Base-by-base conservation (phyloP, 2,888 invertebrate species). In the Zelleria hepariella region DNA sequence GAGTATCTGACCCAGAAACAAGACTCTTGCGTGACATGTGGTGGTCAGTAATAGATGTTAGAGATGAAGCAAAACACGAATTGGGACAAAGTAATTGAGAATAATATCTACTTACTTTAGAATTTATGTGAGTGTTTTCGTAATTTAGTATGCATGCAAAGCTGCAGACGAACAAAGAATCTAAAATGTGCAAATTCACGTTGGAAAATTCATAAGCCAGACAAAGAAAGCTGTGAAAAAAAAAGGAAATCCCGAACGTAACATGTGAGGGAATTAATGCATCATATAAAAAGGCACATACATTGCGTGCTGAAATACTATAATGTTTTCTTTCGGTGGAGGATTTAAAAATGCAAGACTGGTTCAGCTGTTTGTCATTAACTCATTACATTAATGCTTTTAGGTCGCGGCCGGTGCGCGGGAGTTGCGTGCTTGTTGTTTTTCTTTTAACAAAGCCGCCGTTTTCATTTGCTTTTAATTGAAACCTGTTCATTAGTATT, bases 311-410 rank as follows among this genome's bases (percentile, higher is more conserved):
- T 15, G 49, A 49, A 49, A 51, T 5, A 10, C 2, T 5, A 21
- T 20, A 49, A 18, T 18, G n/a, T 24, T 15, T 54, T 54, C 24
- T 15, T 25, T 54, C 24, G 5, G 7, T 8, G 21, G 18, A 25
- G 25, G 7, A 32, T 32, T 55, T 55, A 21, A 32, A 32, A 55
- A 55, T 55, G 53, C 53, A 25, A 55, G 32, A 20, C 54, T 26
- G 18, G 71, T 76, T 73, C 70, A 71, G 70, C 67, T 65, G 69
- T 72, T 74, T 74, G 75, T 75, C 72, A 63, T 65, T 65, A 70
- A 73, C 74, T 75, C 72, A 63, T 65, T 65, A 70, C 10, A 42
- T 42, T 42, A 42, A 42, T 66, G 67, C 73, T 75, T 77, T 76
- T 72, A 68, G 77, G 78, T 78, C 75, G 74, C 65, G 68, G 72